Evolutionary conservation across 2,888 invertebrate species (phyloP).

Genomic region (Anticlea derivata): DNA sequence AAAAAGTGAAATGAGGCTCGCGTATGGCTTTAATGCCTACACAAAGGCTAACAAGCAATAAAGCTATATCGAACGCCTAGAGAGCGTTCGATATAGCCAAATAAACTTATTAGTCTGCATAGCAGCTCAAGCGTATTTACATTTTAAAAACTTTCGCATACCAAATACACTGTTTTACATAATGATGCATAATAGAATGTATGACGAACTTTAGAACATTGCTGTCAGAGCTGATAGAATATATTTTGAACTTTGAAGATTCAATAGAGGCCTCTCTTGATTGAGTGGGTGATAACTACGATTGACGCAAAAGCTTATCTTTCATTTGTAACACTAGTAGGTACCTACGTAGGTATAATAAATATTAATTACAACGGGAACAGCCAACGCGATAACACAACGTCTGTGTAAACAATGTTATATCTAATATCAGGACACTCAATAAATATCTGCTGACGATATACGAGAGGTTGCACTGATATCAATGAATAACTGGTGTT

Average conservation of each 20-base stretch:
- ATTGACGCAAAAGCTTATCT: neutral
- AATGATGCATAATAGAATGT: neutral
- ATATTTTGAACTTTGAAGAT: no score
- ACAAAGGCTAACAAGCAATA: no score
- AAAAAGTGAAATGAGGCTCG: no score
- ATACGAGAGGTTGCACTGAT: slow-evolving; percentile 5
- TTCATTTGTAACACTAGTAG: neutral
- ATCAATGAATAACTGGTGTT: slow-evolving; percentile 2
- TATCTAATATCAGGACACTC: slow-evolving; percentile 39
- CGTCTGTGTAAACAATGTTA: slow-evolving; percentile 38
- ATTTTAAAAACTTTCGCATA: neutral
- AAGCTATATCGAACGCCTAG: no score
- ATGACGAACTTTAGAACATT: no score
- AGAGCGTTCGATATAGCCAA: no score
- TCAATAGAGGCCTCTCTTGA: no score
- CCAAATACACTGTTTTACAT: neutral
- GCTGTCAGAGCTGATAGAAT: no score
- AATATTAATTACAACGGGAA: slow-evolving; percentile 27
- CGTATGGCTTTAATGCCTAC: no score
- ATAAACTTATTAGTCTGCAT: no score
- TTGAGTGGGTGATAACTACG: no score
- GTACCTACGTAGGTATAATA: neutral
- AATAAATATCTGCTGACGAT: slow-evolving; percentile 13
- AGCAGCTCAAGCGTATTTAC: no score
- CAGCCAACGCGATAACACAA: slow-evolving; percentile 45